Evolutionary conservation across 2,888 invertebrate species (phyloP).

Genomic region (Cephus pulcher): DNA sequence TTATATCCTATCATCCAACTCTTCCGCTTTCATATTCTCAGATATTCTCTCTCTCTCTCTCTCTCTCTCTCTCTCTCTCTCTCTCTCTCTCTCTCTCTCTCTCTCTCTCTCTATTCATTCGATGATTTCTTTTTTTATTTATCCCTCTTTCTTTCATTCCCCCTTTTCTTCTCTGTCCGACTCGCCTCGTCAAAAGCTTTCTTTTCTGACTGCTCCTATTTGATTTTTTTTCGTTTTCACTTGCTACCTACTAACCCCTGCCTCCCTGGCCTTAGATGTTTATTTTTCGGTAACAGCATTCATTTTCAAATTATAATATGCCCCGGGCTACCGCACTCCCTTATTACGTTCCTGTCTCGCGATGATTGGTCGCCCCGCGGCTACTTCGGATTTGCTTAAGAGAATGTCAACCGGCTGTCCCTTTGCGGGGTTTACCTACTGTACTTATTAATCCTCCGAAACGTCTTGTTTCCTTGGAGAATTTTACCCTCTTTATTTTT

Average conservation of each 20-base stretch:
- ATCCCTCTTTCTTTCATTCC: neutral
- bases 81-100: neutral
- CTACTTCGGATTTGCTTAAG: neutral
- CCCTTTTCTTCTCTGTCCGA: slow-evolving; percentile 4
- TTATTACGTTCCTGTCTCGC: slow-evolving; percentile 1
- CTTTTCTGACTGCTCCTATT: neutral
- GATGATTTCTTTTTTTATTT: neutral
- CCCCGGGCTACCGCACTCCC: neutral
- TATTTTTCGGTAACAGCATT: neutral
- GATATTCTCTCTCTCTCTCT: neutral
- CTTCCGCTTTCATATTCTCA: neutral
- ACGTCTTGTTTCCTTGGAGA: neutral
- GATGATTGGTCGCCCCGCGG: slow-evolving; percentile 1
- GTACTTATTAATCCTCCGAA: neutral
- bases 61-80: no score
- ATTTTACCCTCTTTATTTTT: neutral
- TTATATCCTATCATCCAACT: slow-evolving; percentile 7
- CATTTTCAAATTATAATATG: slow-evolving; percentile 1
- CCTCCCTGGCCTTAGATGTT: neutral
- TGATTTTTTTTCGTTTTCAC: neutral
- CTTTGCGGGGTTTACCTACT: neutral
- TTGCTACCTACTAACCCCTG: neutral
- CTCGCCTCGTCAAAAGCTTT: slow-evolving; percentile 6
- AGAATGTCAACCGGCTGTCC: neutral
- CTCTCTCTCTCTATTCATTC: no score